Base-by-base conservation (phyloP, 1,140 invertebrate genomes). In the Melipona quadrifasciata region DNA sequence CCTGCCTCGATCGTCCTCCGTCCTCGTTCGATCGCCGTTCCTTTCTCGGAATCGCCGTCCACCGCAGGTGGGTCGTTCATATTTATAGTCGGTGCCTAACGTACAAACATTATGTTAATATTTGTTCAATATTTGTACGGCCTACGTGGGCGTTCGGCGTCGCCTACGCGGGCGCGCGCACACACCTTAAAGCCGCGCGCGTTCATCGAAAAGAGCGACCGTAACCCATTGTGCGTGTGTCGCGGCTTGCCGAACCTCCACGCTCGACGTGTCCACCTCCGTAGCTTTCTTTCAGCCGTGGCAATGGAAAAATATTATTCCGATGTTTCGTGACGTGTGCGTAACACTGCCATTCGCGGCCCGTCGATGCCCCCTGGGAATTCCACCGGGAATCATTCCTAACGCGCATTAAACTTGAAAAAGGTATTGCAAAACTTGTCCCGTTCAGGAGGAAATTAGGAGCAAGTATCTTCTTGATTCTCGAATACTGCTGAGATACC, bases 91-190 rank as follows among this genome's bases (percentile, higher is more conserved):
- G 51, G 51, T 17, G 61, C 17, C 78, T 80, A 84, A 74, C 83
- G 82, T 81, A 78, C 86, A 87, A 87, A 87, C 83, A 85, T 80
- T 85, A 85, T 87, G 82, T 80, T 85, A 87, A 87, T 87, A 81
- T 87, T 87, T 87, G 78, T 87, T 73, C 82, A 87, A 87, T 87
- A 87, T 87, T 87, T 85, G 80, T 77, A 72, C 83, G 86, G 71
- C 4, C 39, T 57, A 84, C 83, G 86, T 87, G 74, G 86, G 86
- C 72, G 86, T 81, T 55, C 34, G 58, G 83, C 24, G 64, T 87
- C 83, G 83, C 83, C 83, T 74, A 87, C 86, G 86, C 83, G 39
- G 39, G 39, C 8, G 58, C 4, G 47, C 16, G 75, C 70, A 55
- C 72, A 34, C 67, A 67, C 80, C 74, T 73, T 71, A n/a, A 76